Base-by-base conservation (phyloP, 2,113 vertebrate species). In the Cephalophus harveyi region DNA sequence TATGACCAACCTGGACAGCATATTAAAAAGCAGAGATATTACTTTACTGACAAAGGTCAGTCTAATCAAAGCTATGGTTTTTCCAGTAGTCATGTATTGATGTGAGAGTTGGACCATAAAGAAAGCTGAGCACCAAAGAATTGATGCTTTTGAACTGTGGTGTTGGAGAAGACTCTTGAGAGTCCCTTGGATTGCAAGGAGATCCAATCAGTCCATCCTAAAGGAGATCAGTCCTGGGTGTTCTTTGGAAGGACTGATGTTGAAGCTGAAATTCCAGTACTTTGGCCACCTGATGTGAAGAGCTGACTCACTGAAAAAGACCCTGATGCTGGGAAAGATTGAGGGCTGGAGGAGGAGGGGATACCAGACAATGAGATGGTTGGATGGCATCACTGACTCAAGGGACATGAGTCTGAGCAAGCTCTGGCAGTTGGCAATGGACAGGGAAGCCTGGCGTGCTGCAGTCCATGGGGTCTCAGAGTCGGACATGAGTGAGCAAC, bases 21-120 rank as follows among this genome's bases (percentile, higher is more conserved):
- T 71, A 40, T 23, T 71, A 12, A 71, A 71, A 40, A 23, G 19
- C 19, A 40, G 67, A 71, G 67, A 71, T 12, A 40, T 23, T 40
- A 36, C 4, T 36, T 71, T 71, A 23, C 10, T 0, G 0, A 23
- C 67, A 71, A 71, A 71, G n/a, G 19, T 40, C 19, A 23, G 19
- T 23, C 67, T 71, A 40, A 10, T 71, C 67, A 71, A 71, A 71
- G 10, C 67, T 71, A 40, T 71, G 9, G n/a, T 71, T 71, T 71
- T 71, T 71, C 67, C n/a, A 3, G 19, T 40, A 12, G n/a, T 12
- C 0, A 0, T 36, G 19, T 71, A 71, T 71, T 9, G 9, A 36
- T 71, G 9, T 36, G 64, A 71, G n/a, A 71, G 10, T 71, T 71
- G 67, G 67, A 71, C 17, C n/a, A 6, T 71, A 71, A 40, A 23